These are phyloP conservation scores for Lathamus discolor DNA, from an alignment of 2,113 vertebrate genomes.

Conservation along the genomic window DNA sequence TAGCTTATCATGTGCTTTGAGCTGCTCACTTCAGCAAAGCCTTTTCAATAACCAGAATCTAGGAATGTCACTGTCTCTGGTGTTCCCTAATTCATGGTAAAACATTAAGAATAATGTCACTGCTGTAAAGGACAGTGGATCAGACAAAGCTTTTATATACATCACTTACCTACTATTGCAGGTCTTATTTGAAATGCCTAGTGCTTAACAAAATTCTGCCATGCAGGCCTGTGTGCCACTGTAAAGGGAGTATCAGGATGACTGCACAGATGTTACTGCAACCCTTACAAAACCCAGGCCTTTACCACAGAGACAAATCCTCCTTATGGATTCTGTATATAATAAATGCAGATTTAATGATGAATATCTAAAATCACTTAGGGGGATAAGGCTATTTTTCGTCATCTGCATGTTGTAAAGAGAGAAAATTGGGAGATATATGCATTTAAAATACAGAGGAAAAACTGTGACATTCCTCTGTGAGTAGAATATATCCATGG, in stretches of 20 bases:
- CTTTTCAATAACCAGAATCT: not conserved
- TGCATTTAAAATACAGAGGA: not conserved
- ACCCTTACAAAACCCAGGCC: not conserved
- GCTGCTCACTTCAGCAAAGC: not conserved
- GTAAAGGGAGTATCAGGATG: not conserved
- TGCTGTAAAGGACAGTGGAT: not conserved
- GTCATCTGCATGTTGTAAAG: not conserved
- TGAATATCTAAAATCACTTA: not conserved
- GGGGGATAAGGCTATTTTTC: conserved; percentile 9
- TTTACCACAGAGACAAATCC: not conserved
- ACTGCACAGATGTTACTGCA: conserved; percentile 2
- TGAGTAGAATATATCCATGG: not conserved
- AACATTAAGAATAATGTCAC: not conserved
- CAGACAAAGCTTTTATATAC: not conserved
- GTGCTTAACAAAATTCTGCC: not conserved
- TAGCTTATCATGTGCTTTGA: not conserved
- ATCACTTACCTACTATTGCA: not conserved
- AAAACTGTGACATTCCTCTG: not conserved
- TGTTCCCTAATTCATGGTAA: not conserved
- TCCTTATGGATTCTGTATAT: not conserved
- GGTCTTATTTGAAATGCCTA: not conserved
- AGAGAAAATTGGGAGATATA: not conserved
- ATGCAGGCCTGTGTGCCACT: not conserved
- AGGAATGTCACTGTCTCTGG: not conserved
- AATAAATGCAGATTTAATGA: conserved; percentile 5